Base-by-base conservation (phyloP, 23 tunicate genomes). In the Diplosoma virens region DNA sequence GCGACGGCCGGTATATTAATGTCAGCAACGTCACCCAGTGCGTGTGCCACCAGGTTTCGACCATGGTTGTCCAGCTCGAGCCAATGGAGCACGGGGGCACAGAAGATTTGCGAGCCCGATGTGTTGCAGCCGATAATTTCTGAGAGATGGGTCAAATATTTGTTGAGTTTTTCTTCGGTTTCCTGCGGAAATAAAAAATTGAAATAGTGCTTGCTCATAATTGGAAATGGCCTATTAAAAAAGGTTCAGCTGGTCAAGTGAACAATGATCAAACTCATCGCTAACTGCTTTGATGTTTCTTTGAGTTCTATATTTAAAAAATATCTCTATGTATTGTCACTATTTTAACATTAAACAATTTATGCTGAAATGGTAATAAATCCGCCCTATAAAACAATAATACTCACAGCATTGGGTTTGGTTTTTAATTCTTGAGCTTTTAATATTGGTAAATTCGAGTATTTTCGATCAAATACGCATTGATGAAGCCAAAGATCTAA, bases 1-100 rank as follows among this genome's bases (percentile, higher is more conserved):
- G 97, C 97, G 1, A 92, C 85, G 1, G 97, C 97, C 17, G 97
- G 97, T 32, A 92, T 92, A 52, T 92, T 92, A 24, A 92, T 92
- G 59, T 92, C 97, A 16, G 97, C 97, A 2, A 81, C 84, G 63
- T 85, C 97, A 20, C 97, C 86, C 20, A 85, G 77, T 2, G 97
- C 97, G 56, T 86, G 92, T 1, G 92, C 63, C 5, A 67, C 97
- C 41, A 92, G 53, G 73, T 80, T 81, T 1, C 85, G 85, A 32
- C 97, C 97, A 47, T 77, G 87, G 60, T 78, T 92, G 77, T 92
- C 97, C 21, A 72, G 54, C 50, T 85, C 97, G 33, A 92, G 72
- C 97, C 97, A 92, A 36, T 92, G 97, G 33, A 92, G 30, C 4
- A 92, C 84, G 1, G 97, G 97, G 0, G 97, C 97, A 59, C 97